A percentile compares a stretch with the other conserved stretches of the same genome.
phyloP scores from a whole-genome alignment of 2,113 vertebrate species.

The Physeter macrocephalus region DNA sequence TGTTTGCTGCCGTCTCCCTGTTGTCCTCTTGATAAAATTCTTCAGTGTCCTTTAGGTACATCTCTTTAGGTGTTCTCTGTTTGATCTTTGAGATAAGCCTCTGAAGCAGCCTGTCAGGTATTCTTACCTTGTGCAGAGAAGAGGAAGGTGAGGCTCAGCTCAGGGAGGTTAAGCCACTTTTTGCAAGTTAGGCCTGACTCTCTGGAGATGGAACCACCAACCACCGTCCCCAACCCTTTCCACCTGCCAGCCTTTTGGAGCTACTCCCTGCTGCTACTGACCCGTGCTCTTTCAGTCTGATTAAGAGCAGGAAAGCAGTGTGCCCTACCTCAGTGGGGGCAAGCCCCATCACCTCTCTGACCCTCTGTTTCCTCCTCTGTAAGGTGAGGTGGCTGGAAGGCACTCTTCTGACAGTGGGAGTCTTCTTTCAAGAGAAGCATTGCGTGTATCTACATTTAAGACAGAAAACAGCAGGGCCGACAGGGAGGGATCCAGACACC shows the following conservation, averaged over 20 bases:
- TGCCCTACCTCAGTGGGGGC: fast-evolving
- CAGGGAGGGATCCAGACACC: not conserved
- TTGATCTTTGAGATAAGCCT: not conserved
- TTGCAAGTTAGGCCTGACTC: not conserved
- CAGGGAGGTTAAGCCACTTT: not conserved
- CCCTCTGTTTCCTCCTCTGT: not conserved
- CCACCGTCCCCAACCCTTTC: not conserved
- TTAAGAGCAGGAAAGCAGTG: not conserved
- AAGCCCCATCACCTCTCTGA: not conserved
- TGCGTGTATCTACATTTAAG: not conserved
- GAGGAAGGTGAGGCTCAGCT: not conserved
- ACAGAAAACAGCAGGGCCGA: not conserved
- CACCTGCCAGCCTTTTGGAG: not conserved
- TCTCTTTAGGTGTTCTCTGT: not conserved
- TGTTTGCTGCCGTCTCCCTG: fast-evolving
- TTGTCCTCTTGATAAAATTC: not conserved
- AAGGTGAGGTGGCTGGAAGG: not conserved
- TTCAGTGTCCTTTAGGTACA: not conserved
- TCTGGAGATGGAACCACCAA: not conserved
- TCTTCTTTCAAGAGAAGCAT: not conserved
- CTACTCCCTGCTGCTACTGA: not conserved
- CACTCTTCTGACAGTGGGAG: not conserved
- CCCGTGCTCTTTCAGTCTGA: not conserved
- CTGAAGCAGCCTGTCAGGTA: not conserved
- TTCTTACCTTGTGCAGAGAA: not conserved